A percentile compares a stretch with the other conserved stretches of the same genome.
Conservation (phyloP, 2,888 invertebrate genomes). For the Carpatolechia fugitivella region DNA sequence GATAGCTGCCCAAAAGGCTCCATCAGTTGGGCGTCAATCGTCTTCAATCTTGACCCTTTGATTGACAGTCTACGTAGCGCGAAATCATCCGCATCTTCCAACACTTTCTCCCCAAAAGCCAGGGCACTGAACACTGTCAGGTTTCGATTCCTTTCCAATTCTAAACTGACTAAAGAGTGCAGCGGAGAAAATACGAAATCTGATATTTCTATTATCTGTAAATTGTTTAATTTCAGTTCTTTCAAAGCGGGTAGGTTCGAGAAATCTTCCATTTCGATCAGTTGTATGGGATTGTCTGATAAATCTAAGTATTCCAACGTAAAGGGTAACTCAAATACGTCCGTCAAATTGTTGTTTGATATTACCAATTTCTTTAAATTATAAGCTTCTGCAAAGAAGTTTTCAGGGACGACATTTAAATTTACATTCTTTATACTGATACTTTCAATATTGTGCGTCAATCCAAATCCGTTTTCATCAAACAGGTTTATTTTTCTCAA, state of each 20-base stretch:
- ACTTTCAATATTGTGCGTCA: conserved; percentile 52
- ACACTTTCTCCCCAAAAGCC: conserved; percentile 59
- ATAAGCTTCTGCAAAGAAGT: conserved; percentile 65
- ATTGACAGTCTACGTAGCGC: conserved; percentile 64
- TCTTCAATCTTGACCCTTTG: conserved; percentile 62
- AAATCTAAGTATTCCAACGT: conserved; percentile 80
- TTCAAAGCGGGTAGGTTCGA: conserved; percentile 71
- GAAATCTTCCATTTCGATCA: conserved; percentile 71
- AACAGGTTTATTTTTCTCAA: conserved; percentile 54
- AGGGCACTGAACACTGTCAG: conserved; percentile 68
- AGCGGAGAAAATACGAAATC: conserved; percentile 79
- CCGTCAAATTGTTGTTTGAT: conserved; percentile 74
- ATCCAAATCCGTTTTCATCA: conserved; percentile 55
- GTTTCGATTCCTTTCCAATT: conserved; percentile 76
- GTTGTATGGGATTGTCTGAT: conserved; percentile 78
- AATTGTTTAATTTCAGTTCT: conserved; percentile 76
- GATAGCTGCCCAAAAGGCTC: conserved; percentile 67
- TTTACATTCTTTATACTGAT: conserved; percentile 56
- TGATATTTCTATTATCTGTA: conserved; percentile 72
- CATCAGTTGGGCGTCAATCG: conserved; percentile 53
- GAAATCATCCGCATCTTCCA: conserved; percentile 65
- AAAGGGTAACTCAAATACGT: conserved; percentile 77
- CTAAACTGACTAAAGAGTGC: conserved; percentile 68
- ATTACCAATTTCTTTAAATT: conserved; percentile 66
- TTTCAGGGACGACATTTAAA: conserved; percentile 50